Conservation (phyloP, 2,113 vertebrate genomes). For the Microcebus ravelobensis region DNA sequence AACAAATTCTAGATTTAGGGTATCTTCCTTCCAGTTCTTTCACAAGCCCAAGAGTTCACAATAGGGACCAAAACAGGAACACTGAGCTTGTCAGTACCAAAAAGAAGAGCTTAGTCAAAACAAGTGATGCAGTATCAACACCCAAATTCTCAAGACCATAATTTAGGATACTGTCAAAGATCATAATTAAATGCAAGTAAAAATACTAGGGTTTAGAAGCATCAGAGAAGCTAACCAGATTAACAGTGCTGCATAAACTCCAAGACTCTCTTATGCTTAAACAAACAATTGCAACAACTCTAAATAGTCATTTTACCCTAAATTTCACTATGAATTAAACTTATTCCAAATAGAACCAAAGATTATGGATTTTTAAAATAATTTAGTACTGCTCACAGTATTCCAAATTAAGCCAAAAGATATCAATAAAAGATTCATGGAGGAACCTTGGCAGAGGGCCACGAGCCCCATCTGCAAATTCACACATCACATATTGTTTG, state of each 20-base stretch:
- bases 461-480: slow-evolving; percentile 77
- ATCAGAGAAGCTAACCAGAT: neutral
- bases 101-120: neutral
- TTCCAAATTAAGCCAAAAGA: slow-evolving; percentile 66
- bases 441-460: slow-evolving; percentile 76
- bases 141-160: neutral
- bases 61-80: neutral
- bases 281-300: neutral
- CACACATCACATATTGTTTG: slow-evolving; percentile 57
- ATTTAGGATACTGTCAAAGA: neutral
- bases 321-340: neutral
- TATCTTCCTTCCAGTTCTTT: neutral
- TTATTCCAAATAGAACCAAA: slow-evolving; percentile 43
- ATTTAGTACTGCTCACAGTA: slow-evolving; percentile 58
- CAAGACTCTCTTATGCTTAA: neutral
- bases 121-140: neutral
- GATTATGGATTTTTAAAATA: slow-evolving; percentile 42
- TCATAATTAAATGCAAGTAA: neutral
- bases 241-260: neutral
- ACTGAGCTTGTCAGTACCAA: neutral
- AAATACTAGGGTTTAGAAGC: neutral
- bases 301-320: neutral
- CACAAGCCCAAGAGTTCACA: neutral
- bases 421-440: slow-evolving; percentile 67
- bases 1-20: neutral